Conservation (phyloP, 1,140 invertebrate species). For the Atta colombica region DNA sequence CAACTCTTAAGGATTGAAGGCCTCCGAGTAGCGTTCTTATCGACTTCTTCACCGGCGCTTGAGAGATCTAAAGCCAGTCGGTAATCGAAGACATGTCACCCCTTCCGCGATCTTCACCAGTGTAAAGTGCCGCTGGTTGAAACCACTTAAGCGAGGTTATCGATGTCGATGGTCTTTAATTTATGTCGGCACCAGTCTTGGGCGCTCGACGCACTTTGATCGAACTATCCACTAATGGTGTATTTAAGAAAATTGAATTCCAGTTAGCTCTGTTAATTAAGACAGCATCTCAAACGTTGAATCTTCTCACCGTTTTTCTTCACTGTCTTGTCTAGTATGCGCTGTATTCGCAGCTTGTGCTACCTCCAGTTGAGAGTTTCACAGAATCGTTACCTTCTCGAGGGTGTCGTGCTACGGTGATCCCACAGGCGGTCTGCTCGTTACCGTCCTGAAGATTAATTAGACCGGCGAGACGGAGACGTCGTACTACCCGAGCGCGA, state of each 20-base stretch:
- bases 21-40: slow-evolving; percentile 25
- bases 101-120: slow-evolving; percentile 8
- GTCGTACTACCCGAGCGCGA: slow-evolving; percentile 46
- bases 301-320: slow-evolving; percentile 16
- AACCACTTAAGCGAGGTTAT: slow-evolving; percentile 58
- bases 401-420: neutral
- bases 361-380: slow-evolving; percentile 38
- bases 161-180: slow-evolving; percentile 50
- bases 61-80: slow-evolving; percentile 38
- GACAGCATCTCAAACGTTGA: slow-evolving; percentile 9
- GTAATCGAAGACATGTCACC: slow-evolving; percentile 38
- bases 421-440: slow-evolving; percentile 26
- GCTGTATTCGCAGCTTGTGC: neutral
- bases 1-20: slow-evolving; percentile 38
- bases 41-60: neutral
- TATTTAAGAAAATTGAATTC: slow-evolving; percentile 58
- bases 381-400: neutral
- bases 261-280: slow-evolving; percentile 64
- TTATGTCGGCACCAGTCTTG: slow-evolving; percentile 31
- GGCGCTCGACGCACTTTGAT: slow-evolving; percentile 29
- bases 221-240: slow-evolving; percentile 31
- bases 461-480: neutral
- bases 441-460: slow-evolving; percentile 65
- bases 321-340: neutral
- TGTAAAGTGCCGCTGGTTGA: slow-evolving; percentile 45